Evolutionary conservation across 2,113 vertebrate genomes (phyloP), one percentile per base, ranked within the genome.

Genomic region (Rhinopomastus cyanomelas): DNA sequence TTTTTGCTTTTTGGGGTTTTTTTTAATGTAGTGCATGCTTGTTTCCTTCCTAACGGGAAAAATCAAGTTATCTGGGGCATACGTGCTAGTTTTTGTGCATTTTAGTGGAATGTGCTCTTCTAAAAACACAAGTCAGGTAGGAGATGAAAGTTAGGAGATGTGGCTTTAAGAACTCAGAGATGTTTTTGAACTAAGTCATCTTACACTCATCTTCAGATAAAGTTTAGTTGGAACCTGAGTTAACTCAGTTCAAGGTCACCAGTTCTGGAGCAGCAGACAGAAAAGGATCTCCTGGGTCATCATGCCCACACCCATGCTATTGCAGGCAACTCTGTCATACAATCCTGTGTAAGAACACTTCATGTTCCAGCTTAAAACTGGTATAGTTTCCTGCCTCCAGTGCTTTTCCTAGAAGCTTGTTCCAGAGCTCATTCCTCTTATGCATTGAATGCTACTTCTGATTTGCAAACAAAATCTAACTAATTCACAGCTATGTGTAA

Each of bases 201-300:
- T 46, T 51, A 71, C n/a, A 84, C 77, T 56, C 71, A 64, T 48
- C 44, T 85, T 85, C 30, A 89, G 44, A 71, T 68, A 91, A 76
- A 81, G 26, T 76, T 91, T 76, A 87, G 44, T 75, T 90, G 76
- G 75, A 91, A 89, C 73, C 79, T 85, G 87, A 91, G 82, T 75
- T 91, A 74, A 83, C 39, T 65, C 82, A 44, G 85, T 67, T 94
- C 94, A 96, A 92, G 94, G 88, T 93, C 91, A 91, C 26, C 16
- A 26, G 32, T 75, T 89, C 49, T 17, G 12, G 75, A 90, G 25
- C 55, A 72, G 26, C 6, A 52, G 21, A 16, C 71, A 88, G 71
- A 59, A 87, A 65, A 66, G 29, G 26, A 87, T 79, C 87, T 89
- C 55, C 51, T 37, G 67, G 87, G 87, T 89, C 87, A 93, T 29